Percentiles rank a stretch among this genome's conserved stretches.
Evolutionary conservation across 2,888 invertebrate genomes (phyloP).

Genomic region (Ceriagrion tenellum): DNA sequence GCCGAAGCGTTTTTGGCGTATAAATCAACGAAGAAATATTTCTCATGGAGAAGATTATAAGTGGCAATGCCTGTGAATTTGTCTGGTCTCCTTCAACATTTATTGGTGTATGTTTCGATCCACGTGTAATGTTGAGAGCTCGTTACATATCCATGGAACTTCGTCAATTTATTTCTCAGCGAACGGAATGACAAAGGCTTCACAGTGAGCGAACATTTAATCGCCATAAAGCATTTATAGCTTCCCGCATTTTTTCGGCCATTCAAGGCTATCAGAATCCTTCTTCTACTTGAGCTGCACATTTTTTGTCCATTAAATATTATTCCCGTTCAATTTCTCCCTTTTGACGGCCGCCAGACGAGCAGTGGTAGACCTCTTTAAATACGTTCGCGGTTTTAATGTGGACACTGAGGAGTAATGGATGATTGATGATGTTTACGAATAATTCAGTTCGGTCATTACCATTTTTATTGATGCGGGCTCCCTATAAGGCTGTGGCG

Average conservation of each 20-base stretch:
- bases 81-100: too few species aligned
- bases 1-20: too few species aligned
- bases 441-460: background rate
- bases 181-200: background rate
- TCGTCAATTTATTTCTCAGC: background rate
- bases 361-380: background rate
- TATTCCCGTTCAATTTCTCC: background rate
- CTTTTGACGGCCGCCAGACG: background rate
- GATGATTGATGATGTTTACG: constrained; percentile 29
- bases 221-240: background rate
- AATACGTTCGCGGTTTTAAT: background rate
- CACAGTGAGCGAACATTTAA: background rate
- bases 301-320: background rate
- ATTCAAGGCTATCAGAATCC: background rate
- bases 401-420: background rate
- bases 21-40: too few species aligned
- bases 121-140: too few species aligned
- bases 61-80: too few species aligned
- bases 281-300: background rate
- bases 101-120: too few species aligned
- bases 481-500: background rate
- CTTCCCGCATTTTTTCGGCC: background rate
- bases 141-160: background rate
- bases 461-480: constrained; percentile 17
- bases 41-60: too few species aligned